Base-by-base conservation (phyloP, 2,113 vertebrate genomes). In the Corythornis madagascariensis region DNA sequence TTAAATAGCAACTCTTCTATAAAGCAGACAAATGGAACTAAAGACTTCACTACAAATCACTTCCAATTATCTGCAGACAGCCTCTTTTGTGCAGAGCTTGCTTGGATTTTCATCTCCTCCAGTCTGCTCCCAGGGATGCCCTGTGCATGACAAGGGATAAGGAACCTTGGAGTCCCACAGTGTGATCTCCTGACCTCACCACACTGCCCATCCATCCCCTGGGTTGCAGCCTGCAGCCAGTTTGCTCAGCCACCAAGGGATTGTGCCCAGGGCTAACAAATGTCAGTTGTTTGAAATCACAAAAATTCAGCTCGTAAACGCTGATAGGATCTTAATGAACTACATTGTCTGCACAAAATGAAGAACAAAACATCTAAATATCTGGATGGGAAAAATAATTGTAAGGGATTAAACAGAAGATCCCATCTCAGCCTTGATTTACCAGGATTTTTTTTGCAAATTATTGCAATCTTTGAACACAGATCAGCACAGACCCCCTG, bases 1-100 rank as follows among this genome's bases (percentile, higher is more conserved):
- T 91, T 85, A 93, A 93, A 93, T 92, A 52, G 67, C 65, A 82
- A 31, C 29, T 87, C 45, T 80, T 91, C 89, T 53, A 18, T 64
- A 74, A 85, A 83, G 84, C n/a, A 64, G 75, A 63, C 25, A 82
- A 78, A 61, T 72, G 45, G 74, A 93, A 92, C 73, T 89, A 63
- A 66, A 90, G 74, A 59, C 28, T 38, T 70, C 45, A 31, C 59
- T 79, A 85, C 71, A 92, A 70, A 93, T 87, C 48, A 70, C 38
- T 89, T 74, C 35, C n/a, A 82, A 52, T 88, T 88, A 89, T 67
- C 94, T 83, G 56, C 47, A 83, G 86, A 80, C 43, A 88, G 67
- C 18, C 5, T 85, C 42, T 85, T 86, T 74, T 64, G 33, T 82
- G 56, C 64, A 80, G 60, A 73, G 56, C 35, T 94, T 5, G 2